These are phyloP conservation scores for Tiphia femorata DNA, from an alignment of 2,888 invertebrate genomes.

Conservation along the genomic window DNA sequence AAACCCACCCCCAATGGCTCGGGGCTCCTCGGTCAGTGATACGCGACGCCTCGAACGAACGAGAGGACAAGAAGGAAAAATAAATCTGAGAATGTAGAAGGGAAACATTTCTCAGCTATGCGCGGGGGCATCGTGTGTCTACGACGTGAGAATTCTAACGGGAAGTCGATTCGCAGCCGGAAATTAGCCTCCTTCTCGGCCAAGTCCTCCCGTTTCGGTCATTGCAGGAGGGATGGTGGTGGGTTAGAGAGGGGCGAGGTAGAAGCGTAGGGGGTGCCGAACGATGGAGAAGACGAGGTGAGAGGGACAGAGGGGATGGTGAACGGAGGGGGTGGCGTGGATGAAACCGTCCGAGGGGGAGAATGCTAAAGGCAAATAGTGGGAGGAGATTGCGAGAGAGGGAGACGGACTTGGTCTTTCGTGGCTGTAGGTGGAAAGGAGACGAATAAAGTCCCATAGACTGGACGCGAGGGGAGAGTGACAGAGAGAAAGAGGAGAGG, in stretches of 20 bases:
- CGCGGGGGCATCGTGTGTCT: conserved; percentile 11
- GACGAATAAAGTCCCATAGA: too few species aligned
- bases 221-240: conserved; percentile 8
- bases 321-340: neutral
- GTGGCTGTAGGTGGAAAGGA: too few species aligned
- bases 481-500: neutral
- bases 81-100: neutral
- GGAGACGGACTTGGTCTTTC: neutral
- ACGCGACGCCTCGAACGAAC: neutral
- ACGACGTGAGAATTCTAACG: conserved; percentile 28
- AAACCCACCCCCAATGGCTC: too few species aligned
- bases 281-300: conserved; percentile 13
- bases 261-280: conserved; percentile 13
- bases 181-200: conserved; percentile 40
- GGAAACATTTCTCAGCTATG: conserved; percentile 6
- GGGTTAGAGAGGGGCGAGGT: conserved; percentile 15
- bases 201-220: conserved; percentile 27
- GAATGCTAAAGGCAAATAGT: conserved; percentile 1
- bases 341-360: conserved; percentile 10
- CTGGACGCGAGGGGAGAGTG: too few species aligned
- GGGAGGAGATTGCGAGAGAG: neutral
- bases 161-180: conserved; percentile 44
- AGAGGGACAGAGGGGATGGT: conserved; percentile 5
- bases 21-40: neutral
- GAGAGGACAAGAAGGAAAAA: neutral